These are phyloP conservation scores for Eolophus roseicapilla DNA, from an alignment of 2,113 vertebrate genomes.

Conservation along the genomic window DNA sequence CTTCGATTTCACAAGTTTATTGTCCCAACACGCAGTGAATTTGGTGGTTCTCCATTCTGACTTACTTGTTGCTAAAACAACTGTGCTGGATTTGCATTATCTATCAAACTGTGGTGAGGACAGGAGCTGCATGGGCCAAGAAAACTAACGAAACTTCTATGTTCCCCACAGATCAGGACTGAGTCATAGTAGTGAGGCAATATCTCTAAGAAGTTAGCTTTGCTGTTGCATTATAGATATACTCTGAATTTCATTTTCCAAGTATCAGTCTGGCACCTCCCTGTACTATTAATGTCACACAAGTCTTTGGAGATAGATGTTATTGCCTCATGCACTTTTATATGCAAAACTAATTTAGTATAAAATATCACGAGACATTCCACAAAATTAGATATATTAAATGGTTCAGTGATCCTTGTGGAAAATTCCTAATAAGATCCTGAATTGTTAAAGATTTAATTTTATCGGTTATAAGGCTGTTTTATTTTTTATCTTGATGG, in stretches of 20 bases:
- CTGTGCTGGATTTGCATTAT: neutral
- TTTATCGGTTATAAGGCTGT: neutral
- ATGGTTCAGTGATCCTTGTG: neutral
- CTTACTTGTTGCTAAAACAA: neutral
- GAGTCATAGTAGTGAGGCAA: neutral
- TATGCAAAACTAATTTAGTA: neutral
- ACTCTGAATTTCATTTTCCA: neutral
- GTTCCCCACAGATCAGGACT: neutral
- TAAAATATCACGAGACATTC: neutral
- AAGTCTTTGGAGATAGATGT: neutral
- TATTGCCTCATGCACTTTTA: neutral
- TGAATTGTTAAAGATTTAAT: neutral
- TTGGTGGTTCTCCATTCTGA: neutral
- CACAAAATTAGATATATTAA: neutral
- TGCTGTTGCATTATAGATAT: neutral
- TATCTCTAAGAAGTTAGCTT: neutral
- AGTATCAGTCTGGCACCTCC: neutral
- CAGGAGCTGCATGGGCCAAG: neutral
- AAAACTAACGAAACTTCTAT: neutral
- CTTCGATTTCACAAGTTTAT: neutral
- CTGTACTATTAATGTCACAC: neutral
- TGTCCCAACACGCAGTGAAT: accelerated
- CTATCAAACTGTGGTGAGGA: neutral
- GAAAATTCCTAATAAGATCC: neutral
- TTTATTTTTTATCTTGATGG: neutral